Base-by-base conservation (phyloP, 2,113 vertebrate genomes). In the Xenopus laevis region DNA sequence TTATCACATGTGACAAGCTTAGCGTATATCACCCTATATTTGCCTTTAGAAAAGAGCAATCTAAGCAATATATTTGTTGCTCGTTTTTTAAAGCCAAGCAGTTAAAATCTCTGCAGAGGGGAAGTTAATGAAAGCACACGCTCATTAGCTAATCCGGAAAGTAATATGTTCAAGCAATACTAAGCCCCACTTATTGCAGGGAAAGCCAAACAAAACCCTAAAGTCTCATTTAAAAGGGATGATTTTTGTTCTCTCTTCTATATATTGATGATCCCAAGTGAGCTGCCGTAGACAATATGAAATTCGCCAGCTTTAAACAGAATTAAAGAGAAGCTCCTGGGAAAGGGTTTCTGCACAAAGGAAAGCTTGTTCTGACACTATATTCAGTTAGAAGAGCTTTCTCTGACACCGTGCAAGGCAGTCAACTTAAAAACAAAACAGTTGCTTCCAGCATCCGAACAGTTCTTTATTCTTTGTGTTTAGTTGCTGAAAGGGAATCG, bases 61-160 rank as follows among this genome's bases (percentile, higher is more conserved):
- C 5, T 5, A 40, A 40, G 33, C 33, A 40, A 40, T 40, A 40
- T 40, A 40, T 40, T 40, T 40, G 33, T 40, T 7, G 33, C 33
- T 40, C 6, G 8, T 40, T 40, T 40, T 40, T 40, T 40, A 40
- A 40, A 40, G 33, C 33, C 6, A 40, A 40, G 33, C 33, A 40
- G 33, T 5, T 9, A 7, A 40, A 40, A 40, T 40, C 33, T 50
- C 47, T 16, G 47, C 78, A 59, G 44, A 53, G 68, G 50, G 68
- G 23, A 3, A 9, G 10, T 17, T 21, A 58, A 59, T 70, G 11
- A 70, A 50, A 71, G 7, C 44, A 17, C 16, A 5, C 9, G 57
- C 10, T 61, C 33, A 71, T 71, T 71, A 60, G 58, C 45, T 71
- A 71, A 71, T 71, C 57, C 44, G 47, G 47, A 47, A 61, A 61